Conservation (phyloP, 2,797 vertebrate species). For the Esox lucius region DNA sequence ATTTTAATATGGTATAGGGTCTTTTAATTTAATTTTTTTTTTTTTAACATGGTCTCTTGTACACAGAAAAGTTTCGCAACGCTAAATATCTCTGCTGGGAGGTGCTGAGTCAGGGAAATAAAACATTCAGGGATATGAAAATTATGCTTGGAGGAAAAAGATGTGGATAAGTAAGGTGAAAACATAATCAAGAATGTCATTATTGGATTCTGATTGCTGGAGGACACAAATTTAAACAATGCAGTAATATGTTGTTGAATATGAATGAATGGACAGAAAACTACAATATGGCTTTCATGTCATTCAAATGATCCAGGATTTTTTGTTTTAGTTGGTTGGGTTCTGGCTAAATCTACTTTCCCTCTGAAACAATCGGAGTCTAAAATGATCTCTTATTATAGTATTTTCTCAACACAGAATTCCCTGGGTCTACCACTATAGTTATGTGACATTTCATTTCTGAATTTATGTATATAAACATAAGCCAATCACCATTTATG, state of each 20-base stretch:
- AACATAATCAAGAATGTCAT: neutral
- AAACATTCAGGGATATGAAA: neutral
- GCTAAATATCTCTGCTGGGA: neutral
- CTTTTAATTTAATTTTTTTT: no score
- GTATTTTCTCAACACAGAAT: neutral
- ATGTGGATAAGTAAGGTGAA: neutral
- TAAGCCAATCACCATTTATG: neutral
- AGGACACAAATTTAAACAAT: neutral
- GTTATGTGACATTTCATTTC: neutral
- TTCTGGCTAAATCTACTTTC: neutral
- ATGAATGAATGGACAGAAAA: neutral
- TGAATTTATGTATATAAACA: neutral
- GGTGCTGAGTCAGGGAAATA: conserved; percentile 24
- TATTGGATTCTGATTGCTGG: neutral
- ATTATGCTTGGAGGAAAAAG: neutral
- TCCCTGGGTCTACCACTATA: neutral
- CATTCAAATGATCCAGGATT: neutral
- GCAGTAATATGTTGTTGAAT: neutral
- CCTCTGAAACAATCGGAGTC: neutral
- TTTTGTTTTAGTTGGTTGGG: neutral
- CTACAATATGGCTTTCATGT: neutral
- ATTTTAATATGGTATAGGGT: no score
- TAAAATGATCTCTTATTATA: neutral
- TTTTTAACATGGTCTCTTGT: neutral
- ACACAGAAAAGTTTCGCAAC: neutral